Conservation (phyloP, 2,113 vertebrate species). For the Stictonetta naevosa region DNA sequence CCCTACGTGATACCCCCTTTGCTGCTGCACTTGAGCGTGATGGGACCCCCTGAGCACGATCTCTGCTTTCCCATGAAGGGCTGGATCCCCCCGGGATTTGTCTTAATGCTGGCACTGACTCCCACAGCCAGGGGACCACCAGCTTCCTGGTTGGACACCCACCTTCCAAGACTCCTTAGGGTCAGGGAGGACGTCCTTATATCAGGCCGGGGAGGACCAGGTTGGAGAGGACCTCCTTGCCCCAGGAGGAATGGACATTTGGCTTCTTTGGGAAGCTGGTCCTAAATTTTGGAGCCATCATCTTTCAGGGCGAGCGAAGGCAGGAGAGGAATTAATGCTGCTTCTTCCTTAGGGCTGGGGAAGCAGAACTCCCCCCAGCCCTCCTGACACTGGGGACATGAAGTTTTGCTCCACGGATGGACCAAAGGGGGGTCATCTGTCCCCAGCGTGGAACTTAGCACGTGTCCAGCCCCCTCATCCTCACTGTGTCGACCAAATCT, state of each 20-base stretch:
- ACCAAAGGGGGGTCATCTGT: not conserved
- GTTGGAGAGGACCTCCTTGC: not conserved
- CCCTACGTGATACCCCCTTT: not conserved
- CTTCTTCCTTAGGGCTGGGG: not conserved
- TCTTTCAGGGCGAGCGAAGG: accelerated
- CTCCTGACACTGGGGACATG: not conserved
- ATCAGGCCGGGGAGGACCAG: too few relatives aligned
- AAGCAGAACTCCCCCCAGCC: not conserved
- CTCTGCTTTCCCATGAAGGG: not conserved
- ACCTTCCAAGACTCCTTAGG: not conserved
- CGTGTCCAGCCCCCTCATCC: not conserved
- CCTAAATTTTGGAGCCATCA: not conserved
- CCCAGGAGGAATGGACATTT: accelerated
- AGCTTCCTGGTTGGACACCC: not conserved
- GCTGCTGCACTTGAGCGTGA: not conserved
- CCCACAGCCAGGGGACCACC: accelerated
- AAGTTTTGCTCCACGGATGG: accelerated
- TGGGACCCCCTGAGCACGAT: not conserved
- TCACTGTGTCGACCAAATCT: not conserved
- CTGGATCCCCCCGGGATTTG: not conserved
- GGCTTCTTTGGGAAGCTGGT: not conserved
- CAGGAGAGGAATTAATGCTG: accelerated
- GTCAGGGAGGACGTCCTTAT: not conserved
- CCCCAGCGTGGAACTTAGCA: not conserved
- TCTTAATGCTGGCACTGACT: not conserved